phyloP scores from a whole-genome alignment of 2,113 vertebrate genomes.

The Dissostichus mawsoni region DNA sequence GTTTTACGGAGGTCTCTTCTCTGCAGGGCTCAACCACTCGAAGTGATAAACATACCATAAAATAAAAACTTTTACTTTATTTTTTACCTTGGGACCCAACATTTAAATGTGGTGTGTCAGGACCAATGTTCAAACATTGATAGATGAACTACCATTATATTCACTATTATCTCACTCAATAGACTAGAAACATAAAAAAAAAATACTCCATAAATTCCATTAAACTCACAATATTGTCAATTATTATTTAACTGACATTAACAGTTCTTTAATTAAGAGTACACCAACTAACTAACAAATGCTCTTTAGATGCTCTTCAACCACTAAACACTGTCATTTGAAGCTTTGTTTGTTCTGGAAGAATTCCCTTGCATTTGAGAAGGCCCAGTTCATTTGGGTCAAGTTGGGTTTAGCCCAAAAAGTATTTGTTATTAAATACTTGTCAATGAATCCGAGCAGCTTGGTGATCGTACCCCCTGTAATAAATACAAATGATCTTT shows the following conservation, averaged over 20 bases:
- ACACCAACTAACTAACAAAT: not conserved
- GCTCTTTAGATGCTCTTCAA: not conserved
- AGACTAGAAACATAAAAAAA: not conserved
- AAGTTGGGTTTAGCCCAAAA: too few relatives aligned
- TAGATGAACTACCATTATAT: not conserved
- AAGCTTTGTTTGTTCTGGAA: not conserved
- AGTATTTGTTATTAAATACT: not conserved
- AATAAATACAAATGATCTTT: not conserved
- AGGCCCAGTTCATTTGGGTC: not conserved
- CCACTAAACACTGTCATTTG: not conserved
- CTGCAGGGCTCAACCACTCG: conserved; percentile 31
- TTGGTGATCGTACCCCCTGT: not conserved
- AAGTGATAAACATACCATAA: conserved; percentile 2
- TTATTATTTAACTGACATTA: not conserved
- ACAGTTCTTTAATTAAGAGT: not conserved
- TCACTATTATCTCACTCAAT: not conserved
- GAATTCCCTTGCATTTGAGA: not conserved
- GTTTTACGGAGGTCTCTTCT: conserved; percentile 34
- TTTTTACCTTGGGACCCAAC: not conserved
- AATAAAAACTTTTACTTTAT: not conserved
- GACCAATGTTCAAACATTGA: not conserved
- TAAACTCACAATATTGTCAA: not conserved
- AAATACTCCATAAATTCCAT: too few relatives aligned
- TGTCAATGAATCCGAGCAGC: too few relatives aligned
- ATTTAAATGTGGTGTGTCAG: not conserved